phyloP scores from a whole-genome alignment of 2,888 invertebrate genomes.

The Ferrisia virgata region DNA sequence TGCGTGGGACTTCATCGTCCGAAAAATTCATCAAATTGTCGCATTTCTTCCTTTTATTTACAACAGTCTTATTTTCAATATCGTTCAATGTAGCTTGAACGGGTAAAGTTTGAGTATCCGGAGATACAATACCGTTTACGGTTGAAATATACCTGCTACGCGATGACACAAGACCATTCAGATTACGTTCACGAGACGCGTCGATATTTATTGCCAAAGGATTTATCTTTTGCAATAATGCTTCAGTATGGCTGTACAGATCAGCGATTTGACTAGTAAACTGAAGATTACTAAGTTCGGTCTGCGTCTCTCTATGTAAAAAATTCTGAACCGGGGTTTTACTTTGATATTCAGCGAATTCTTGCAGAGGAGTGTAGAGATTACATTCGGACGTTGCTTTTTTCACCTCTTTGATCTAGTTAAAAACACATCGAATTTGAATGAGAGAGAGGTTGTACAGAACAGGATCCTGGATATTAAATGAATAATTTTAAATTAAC shows the following conservation, averaged over 20 bases:
- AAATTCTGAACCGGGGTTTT: background rate
- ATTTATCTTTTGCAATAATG: background rate
- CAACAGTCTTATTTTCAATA: background rate
- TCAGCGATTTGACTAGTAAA: background rate
- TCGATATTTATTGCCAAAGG: background rate
- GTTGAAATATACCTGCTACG: background rate
- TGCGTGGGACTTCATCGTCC: background rate
- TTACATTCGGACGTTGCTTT: conserved; percentile 33
- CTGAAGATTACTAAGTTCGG: background rate
- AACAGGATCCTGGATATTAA: background rate
- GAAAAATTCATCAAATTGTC: background rate
- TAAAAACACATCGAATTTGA: background rate
- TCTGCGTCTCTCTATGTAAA: conserved; percentile 4
- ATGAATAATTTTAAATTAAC: conserved; percentile 28
- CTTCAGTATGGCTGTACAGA: background rate
- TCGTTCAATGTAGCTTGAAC: background rate
- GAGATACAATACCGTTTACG: background rate
- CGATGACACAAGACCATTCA: background rate
- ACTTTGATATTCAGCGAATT: conserved; percentile 21
- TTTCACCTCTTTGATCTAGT: conserved; percentile 40
- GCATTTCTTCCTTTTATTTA: background rate
- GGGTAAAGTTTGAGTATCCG: background rate
- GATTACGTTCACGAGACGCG: background rate
- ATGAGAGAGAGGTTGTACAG: background rate
- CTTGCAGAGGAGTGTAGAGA: conserved; percentile 17